A percentile compares a stretch with the other conserved stretches of the same genome.
phyloP scores from a whole-genome alignment of 2,113 vertebrate genomes.

The Ellobius talpinus region DNA sequence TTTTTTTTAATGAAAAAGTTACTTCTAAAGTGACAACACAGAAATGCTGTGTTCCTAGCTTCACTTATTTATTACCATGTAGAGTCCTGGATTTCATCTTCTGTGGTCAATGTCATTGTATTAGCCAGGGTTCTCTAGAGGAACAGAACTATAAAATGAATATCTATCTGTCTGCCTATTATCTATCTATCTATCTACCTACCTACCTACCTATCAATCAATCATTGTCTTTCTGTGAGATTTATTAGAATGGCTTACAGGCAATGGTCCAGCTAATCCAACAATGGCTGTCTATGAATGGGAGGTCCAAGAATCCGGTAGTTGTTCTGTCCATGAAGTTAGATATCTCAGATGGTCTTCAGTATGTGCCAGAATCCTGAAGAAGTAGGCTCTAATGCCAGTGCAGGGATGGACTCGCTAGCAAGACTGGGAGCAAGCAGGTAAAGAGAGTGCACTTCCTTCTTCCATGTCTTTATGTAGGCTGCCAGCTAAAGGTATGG shows the following conservation, averaged over 20 bases:
- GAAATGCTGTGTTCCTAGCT: neutral
- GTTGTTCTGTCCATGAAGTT: neutral
- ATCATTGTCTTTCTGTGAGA: neutral
- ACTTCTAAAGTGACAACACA: neutral
- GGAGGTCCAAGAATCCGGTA: neutral
- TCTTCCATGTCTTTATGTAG: neutral
- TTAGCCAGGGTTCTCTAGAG: neutral
- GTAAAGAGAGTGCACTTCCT: neutral
- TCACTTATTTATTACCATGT: neutral
- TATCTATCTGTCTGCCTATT: neutral
- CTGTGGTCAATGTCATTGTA: neutral
- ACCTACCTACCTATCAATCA: neutral
- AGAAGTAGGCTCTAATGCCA: neutral
- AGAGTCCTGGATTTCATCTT: neutral
- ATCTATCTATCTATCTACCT: neutral
- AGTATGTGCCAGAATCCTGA: neutral
- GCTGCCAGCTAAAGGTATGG: neutral
- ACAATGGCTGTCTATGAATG: neutral
- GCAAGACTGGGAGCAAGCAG: neutral
- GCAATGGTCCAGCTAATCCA: neutral
- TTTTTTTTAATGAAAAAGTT: neutral
- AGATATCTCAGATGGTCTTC: neutral
- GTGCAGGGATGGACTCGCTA: neutral
- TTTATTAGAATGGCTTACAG: neutral
- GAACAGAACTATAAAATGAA: neutral